phyloP scores from a whole-genome alignment of 2,113 vertebrate species.

The Elachura formosa region DNA sequence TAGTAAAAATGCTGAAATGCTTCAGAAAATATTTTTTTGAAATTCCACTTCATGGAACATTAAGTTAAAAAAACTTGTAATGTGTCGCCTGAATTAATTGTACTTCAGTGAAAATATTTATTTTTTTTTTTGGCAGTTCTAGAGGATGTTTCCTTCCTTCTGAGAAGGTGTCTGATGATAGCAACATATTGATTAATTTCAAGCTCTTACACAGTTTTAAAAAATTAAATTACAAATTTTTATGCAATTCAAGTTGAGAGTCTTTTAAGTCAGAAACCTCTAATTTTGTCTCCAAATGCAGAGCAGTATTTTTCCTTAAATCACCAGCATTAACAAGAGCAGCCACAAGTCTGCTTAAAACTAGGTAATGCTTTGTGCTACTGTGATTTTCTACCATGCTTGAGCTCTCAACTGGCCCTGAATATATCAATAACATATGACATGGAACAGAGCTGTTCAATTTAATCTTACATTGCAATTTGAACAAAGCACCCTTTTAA shows the following conservation, averaged over 20 bases:
- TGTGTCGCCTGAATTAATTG: not conserved
- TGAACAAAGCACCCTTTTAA: not conserved
- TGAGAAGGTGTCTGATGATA: not conserved
- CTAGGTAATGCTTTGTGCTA: not conserved
- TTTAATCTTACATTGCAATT: not conserved
- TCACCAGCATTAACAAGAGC: not conserved
- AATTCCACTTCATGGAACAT: not conserved
- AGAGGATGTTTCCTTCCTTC: not conserved
- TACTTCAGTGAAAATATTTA: not conserved
- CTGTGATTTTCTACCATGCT: not conserved
- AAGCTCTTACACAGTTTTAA: not conserved
- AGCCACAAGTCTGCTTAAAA: not conserved
- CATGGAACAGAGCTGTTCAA: not conserved
- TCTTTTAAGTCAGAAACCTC: not conserved
- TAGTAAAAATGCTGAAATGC: not conserved
- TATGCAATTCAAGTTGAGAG: not conserved
- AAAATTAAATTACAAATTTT: not conserved
- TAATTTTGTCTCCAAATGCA: not conserved
- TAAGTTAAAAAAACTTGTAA: not conserved
- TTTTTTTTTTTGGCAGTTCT: not conserved
- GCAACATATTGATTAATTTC: not conserved
- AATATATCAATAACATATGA: fast-evolving
- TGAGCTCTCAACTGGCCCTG: not conserved
- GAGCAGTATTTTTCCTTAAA: not conserved
- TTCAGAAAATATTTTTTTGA: not conserved